A percentile compares a stretch with the other conserved stretches of the same genome.
These are phyloP conservation scores for Protonemura montana DNA, from an alignment of 2,888 invertebrate species.

Conservation along the genomic window DNA sequence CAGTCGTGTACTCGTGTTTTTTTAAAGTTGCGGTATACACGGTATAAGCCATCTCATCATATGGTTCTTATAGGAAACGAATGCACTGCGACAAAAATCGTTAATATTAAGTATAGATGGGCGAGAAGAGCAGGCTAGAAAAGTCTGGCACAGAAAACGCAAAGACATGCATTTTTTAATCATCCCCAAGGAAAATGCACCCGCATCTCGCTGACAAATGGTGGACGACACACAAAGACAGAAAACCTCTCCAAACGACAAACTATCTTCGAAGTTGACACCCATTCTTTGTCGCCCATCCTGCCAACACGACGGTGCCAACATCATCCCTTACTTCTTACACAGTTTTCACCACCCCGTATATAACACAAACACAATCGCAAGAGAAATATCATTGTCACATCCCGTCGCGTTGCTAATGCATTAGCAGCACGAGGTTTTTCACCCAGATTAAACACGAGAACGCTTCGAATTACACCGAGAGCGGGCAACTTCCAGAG, in stretches of 20 bases:
- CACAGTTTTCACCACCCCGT: not conserved
- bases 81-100: not conserved
- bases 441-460: slow-evolving; percentile 1
- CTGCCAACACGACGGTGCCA: not conserved
- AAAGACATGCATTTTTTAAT: not conserved
- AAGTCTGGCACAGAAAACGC: not conserved
- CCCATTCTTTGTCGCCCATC: not conserved
- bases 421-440: not conserved
- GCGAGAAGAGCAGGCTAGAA: not conserved
- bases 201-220: not conserved
- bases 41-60: not conserved
- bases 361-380: not conserved
- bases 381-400: slow-evolving; percentile 7
- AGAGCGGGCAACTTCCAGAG: not conserved
- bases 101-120: not conserved
- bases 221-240: not conserved
- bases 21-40: not conserved
- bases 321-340: not conserved
- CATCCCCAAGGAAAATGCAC: not conserved
- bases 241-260: not conserved
- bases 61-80: not conserved
- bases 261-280: not conserved
- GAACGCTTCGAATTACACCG: not conserved
- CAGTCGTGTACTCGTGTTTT: not conserved
- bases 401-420: not conserved